Percentiles rank a stretch among this genome's conserved stretches.
Evolutionary conservation across 2,888 invertebrate species (phyloP).

Genomic region (Drosophila diplacantha): DNA sequence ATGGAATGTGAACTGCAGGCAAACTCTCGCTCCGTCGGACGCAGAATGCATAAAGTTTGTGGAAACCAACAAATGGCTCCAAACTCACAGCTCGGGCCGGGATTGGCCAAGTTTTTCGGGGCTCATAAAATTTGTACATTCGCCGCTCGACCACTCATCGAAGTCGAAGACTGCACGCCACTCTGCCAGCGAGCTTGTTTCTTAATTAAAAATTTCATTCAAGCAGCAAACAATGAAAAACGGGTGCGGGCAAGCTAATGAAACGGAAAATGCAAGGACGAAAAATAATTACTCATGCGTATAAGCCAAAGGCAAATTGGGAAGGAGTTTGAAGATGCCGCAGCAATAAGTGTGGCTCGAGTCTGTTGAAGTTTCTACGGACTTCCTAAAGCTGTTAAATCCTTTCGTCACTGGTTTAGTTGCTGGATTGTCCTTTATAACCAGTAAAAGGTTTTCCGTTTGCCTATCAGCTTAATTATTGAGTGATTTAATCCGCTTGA

Average conservation of each 20-base stretch:
- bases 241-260: slow-evolving; percentile 50
- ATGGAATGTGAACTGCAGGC: slow-evolving; percentile 15
- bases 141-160: slow-evolving; percentile 47
- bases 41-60: slow-evolving; percentile 38
- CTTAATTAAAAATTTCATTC: slow-evolving; percentile 63
- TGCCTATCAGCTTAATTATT: background rate
- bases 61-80: slow-evolving; percentile 43
- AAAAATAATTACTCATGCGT: slow-evolving; percentile 28
- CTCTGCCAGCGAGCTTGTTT: slow-evolving; percentile 50
- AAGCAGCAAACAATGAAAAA: slow-evolving; percentile 57
- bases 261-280: slow-evolving; percentile 45
- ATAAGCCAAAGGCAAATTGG: slow-evolving; percentile 25
- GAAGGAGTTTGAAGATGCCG: slow-evolving; percentile 3
- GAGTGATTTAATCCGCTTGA: background rate
- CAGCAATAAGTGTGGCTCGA: background rate
- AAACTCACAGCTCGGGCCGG: slow-evolving; percentile 9
- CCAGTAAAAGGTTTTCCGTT: background rate
- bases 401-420: background rate
- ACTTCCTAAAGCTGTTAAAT: background rate
- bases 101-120: slow-evolving; percentile 29
- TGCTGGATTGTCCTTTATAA: background rate
- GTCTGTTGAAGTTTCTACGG: background rate
- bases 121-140: slow-evolving; percentile 18
- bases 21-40: slow-evolving; percentile 5
- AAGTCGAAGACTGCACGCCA: slow-evolving; percentile 45